These are phyloP conservation scores for Dorcus hopei DNA, from an alignment of 2,888 invertebrate species.

Conservation along the genomic window DNA sequence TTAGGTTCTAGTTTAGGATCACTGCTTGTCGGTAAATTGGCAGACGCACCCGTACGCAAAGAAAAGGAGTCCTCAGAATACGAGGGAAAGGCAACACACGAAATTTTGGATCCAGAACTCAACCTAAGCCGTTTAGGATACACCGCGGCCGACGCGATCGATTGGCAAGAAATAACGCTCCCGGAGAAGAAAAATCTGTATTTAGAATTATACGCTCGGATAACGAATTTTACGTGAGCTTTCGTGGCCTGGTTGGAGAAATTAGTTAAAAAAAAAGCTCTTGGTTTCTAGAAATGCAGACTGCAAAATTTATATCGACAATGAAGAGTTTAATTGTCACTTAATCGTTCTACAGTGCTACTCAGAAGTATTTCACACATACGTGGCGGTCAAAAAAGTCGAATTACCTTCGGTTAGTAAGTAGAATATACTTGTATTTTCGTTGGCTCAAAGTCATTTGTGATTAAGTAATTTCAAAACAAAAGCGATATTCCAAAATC, in stretches of 20 bases:
- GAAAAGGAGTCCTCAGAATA: slow-evolving; percentile 41
- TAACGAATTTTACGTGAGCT: slow-evolving; percentile 64
- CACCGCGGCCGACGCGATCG: slow-evolving; percentile 55
- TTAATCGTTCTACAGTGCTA: slow-evolving; percentile 67
- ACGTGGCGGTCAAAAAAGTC: slow-evolving; percentile 46
- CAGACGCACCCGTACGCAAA: slow-evolving; percentile 31
- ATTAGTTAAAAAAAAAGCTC: slow-evolving; percentile 2
- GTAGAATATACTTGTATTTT: neutral
- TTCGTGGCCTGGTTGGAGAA: neutral
- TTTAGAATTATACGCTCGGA: slow-evolving; percentile 62
- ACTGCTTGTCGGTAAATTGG: slow-evolving; percentile 27
- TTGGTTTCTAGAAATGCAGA: slow-evolving; percentile 61
- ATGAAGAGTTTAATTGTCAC: slow-evolving; percentile 68
- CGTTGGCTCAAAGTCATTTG: too few relatives aligned
- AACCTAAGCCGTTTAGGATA: slow-evolving; percentile 59
- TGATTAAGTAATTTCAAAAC: too few relatives aligned
- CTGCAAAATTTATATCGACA: slow-evolving; percentile 61
- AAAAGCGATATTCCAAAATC: too few relatives aligned
- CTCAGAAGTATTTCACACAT: slow-evolving; percentile 61
- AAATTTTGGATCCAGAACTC: slow-evolving; percentile 50
- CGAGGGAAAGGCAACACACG: slow-evolving; percentile 43
- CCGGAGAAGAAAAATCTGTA: slow-evolving; percentile 68
- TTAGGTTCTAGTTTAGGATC: slow-evolving; percentile 32
- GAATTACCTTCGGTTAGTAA: slow-evolving; percentile 44
- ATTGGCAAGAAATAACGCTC: slow-evolving; percentile 61